Base-by-base conservation (phyloP, 2,888 invertebrate species). In the Furcula furcula region DNA sequence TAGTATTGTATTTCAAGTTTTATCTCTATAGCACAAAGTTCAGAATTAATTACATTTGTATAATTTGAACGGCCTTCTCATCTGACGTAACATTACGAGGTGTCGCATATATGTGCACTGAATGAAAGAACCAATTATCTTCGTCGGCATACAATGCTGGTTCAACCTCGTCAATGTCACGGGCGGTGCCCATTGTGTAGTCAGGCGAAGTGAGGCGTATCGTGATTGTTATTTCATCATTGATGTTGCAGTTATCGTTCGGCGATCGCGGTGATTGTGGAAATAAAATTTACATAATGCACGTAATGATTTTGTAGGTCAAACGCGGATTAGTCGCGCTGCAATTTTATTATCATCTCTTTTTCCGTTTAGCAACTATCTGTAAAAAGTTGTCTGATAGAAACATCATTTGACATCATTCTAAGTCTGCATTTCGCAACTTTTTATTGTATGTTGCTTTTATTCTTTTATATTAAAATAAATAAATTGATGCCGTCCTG, bases 141-240 rank as follows among this genome's bases (percentile, higher is more conserved):
- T 67, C 47, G 62, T 55, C 50, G 50, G 28, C 36, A 41, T 62
- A 66, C 68, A 70, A 62, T 60, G 66, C 67, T 54, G 65, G 45
- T 42, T 43, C 55, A 71, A 68, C 81, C 79, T 77, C 64, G 72
- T 33, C 60, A 80, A 76, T 77, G 79, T 79, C 81, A 81, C 58
- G 81, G 76, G 44, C 69, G 38, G 34, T 55, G 50, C 22, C 52
- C 47, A 65, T 61, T 69, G 61, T 65, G 56, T 55, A 55, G 50
- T 65, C 71, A 51, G 60, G 60, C 51, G 64, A 65, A 64, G 46
- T 70, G 67, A 62, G 58, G 64, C 62, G 42, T 57, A 51, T 50
- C 63, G 50, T 46, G 60, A 59, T 57, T 51, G 56, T 58, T 46
- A 55, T 55, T 59, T 55, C 50, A 45, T 53, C 57, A 56, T 56